A percentile compares a stretch with the other conserved stretches of the same genome.
These are phyloP conservation scores for Actinemys pallida DNA, from an alignment of 2,113 vertebrate genomes.

Conservation along the genomic window DNA sequence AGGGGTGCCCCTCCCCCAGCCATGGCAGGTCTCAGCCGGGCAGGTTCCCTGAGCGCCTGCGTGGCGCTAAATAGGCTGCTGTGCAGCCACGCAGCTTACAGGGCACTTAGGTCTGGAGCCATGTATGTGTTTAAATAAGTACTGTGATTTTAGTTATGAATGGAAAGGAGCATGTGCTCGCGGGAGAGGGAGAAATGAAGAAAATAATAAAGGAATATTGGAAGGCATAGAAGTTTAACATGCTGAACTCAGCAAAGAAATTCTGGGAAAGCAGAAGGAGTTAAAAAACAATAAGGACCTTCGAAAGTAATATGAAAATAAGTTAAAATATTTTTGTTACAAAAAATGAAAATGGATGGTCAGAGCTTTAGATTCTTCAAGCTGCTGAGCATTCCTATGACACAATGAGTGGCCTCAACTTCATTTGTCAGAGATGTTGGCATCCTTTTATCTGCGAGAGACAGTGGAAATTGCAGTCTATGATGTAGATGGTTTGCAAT, in stretches of 20 bases:
- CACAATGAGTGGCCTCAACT: background rate
- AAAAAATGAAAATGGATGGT: background rate
- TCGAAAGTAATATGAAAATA: background rate
- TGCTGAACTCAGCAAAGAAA: background rate
- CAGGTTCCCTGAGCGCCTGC: too few species aligned
- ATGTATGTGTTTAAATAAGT: background rate
- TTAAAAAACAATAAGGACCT: background rate
- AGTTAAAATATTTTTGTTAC: background rate
- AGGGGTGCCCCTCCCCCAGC: too few species aligned
- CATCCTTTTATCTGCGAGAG: too few species aligned
- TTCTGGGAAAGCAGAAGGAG: rapidly evolving
- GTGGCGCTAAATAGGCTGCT: too few species aligned
- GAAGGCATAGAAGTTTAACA: background rate
- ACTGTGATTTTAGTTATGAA: background rate
- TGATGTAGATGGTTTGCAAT: too few species aligned
- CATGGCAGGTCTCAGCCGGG: too few species aligned
- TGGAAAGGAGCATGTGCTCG: background rate
- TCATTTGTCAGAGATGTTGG: too few species aligned
- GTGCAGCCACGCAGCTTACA: too few species aligned
- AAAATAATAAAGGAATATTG: background rate
- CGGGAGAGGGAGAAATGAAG: background rate
- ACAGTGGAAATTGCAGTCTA: too few species aligned
- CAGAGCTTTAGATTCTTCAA: background rate
- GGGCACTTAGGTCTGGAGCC: background rate
- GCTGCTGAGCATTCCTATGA: background rate